Percentiles rank a stretch among this genome's conserved stretches.
phyloP scores from a whole-genome alignment of 1,140 invertebrate genomes.

The Drosophila lini region DNA sequence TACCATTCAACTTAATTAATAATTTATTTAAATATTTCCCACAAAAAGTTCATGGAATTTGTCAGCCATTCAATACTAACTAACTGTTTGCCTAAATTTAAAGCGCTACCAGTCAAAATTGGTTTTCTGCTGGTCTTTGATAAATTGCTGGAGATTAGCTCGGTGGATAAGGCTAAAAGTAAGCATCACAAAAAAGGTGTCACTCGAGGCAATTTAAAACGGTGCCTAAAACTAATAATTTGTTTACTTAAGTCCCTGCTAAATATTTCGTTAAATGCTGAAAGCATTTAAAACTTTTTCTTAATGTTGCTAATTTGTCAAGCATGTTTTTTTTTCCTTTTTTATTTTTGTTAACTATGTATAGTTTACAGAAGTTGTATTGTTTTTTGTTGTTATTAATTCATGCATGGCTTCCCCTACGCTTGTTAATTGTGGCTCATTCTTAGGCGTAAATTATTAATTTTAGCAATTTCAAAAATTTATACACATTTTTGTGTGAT shows the following conservation, averaged over 20 bases:
- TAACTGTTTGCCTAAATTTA: conserved; percentile 67
- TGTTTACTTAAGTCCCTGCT: conserved; percentile 17
- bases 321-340: conserved; percentile 43
- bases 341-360: conserved; percentile 3
- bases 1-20: conserved; percentile 10
- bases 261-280: conserved; percentile 30
- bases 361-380: conserved; percentile 33
- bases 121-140: conserved; percentile 41
- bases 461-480: conserved; percentile 54
- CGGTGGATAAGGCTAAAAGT: conserved; percentile 34
- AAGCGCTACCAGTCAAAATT: conserved; percentile 62
- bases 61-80: conserved; percentile 2
- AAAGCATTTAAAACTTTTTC: conserved; percentile 49
- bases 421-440: conserved; percentile 57
- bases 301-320: conserved; percentile 69
- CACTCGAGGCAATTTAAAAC: conserved; percentile 64
- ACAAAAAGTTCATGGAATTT: background rate
- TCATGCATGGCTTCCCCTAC: conserved; percentile 30
- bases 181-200: conserved; percentile 38
- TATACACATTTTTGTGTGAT: conserved; percentile 57
- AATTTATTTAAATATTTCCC: conserved; percentile 18
- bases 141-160: conserved; percentile 54
- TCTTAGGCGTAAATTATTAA: conserved; percentile 57
- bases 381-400: conserved; percentile 24
- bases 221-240: conserved; percentile 53